Percentiles rank a stretch among this genome's conserved stretches.
These are phyloP conservation scores for Anastrepha ludens DNA, from an alignment of 1,140 invertebrate genomes.

Conservation along the genomic window DNA sequence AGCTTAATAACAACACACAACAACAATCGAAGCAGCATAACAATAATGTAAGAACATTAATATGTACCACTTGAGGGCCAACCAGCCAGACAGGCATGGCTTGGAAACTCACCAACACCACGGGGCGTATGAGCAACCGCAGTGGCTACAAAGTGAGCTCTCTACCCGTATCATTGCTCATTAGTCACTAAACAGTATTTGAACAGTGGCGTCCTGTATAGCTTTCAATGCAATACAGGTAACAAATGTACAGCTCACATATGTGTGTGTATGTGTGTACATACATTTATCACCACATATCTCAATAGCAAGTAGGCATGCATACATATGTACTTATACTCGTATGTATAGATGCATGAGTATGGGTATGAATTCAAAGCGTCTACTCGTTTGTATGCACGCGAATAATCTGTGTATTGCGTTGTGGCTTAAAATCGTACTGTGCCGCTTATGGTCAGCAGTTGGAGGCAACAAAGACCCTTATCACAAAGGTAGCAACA, in stretches of 20 bases:
- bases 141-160: background rate
- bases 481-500: background rate
- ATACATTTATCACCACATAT: background rate
- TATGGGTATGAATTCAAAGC: background rate
- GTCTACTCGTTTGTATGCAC: background rate
- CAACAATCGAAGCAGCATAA: no score
- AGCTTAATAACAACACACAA: no score
- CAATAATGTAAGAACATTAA: no score
- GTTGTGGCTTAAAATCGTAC: background rate
- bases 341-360: background rate
- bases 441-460: background rate
- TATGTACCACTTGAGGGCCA: no score
- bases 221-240: background rate
- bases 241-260: background rate
- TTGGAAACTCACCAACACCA: background rate
- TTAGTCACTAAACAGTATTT: background rate
- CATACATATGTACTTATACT: no score
- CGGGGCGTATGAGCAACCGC: slow-evolving; percentile 18
- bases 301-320: no score
- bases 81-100: background rate
- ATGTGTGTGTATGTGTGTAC: background rate
- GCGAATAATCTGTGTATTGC: background rate
- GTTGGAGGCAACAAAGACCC: background rate
- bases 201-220: no score
- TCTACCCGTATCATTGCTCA: slow-evolving; percentile 3